phyloP scores from a whole-genome alignment of 2,888 invertebrate genomes.

The Polyommatus icarus region DNA sequence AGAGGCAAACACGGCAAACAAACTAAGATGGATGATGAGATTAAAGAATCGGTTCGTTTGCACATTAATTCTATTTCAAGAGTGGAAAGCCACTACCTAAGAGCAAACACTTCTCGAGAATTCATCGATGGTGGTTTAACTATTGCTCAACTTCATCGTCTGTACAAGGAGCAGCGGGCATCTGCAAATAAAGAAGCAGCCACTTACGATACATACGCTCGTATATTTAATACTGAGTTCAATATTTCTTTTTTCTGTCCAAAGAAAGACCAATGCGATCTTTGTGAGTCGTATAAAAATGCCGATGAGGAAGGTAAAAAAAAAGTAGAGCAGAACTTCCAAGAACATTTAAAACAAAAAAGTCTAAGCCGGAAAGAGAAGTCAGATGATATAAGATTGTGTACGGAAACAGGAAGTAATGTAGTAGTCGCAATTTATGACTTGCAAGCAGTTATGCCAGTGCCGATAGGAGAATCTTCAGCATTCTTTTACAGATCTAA shows the following conservation, averaged over 20 bases:
- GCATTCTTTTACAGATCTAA: too few relatives aligned
- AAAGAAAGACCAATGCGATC: conserved; percentile 31
- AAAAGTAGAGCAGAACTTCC: conserved; percentile 29
- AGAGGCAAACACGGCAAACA: too few relatives aligned
- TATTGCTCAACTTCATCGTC: conserved; percentile 34
- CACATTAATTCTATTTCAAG: conserved; percentile 47
- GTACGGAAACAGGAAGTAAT: conserved; percentile 18
- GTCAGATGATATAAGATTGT: conserved; percentile 19
- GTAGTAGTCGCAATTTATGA: too few relatives aligned
- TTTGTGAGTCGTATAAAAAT: conserved; percentile 33
- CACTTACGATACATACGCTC: conserved; percentile 20
- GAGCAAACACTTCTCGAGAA: conserved; percentile 44
- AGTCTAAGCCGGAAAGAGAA: conserved; percentile 28
- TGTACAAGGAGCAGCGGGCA: neutral
- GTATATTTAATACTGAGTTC: conserved; percentile 32
- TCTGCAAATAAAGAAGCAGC: conserved; percentile 8
- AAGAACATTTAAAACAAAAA: conserved; percentile 32
- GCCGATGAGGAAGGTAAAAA: conserved; percentile 30
- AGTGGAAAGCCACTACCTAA: conserved; percentile 48
- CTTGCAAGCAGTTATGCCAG: too few relatives aligned
- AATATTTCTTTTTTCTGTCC: conserved; percentile 31
- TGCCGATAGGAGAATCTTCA: too few relatives aligned
- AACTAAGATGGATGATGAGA: conserved; percentile 37
- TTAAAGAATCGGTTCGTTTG: conserved; percentile 43
- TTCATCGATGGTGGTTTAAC: conserved; percentile 47